phyloP scores from a whole-genome alignment of 2,113 vertebrate species.

The Puma concolor region DNA sequence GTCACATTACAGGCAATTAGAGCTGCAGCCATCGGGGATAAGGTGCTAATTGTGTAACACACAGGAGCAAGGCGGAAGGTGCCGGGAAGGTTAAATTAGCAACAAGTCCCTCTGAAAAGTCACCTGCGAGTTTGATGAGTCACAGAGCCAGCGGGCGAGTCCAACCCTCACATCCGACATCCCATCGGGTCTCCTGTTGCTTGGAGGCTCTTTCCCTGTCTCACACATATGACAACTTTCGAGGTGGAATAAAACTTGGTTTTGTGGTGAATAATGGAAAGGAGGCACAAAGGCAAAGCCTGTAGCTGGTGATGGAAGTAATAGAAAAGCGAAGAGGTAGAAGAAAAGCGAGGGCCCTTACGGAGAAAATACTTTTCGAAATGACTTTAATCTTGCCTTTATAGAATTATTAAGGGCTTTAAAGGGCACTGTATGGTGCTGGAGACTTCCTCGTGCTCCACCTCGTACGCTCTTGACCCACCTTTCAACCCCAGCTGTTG shows the following conservation, averaged over 20 bases:
- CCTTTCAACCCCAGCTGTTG: neutral
- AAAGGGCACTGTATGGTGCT: neutral
- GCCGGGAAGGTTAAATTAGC: neutral
- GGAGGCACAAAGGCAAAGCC: neutral
- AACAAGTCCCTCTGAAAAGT: neutral
- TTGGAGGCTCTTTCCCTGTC: neutral
- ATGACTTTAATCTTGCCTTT: neutral
- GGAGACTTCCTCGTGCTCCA: neutral
- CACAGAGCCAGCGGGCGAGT: neutral
- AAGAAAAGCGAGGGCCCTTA: neutral
- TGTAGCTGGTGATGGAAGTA: neutral
- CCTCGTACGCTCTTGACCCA: neutral
- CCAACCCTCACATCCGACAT: neutral
- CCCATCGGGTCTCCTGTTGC: rapidly evolving
- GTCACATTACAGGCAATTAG: neutral
- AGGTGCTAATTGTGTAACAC: neutral
- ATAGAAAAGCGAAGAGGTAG: neutral
- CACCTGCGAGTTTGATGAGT: neutral
- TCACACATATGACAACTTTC: neutral
- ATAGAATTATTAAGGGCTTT: neutral
- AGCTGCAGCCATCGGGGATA: neutral
- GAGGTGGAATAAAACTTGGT: neutral
- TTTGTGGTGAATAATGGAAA: neutral
- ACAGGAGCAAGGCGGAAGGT: neutral
- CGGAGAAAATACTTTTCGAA: neutral